Percentiles rank a stretch among this genome's conserved stretches.
Evolutionary conservation across 2,797 vertebrate species (phyloP).

Genomic region (Chiloscyllium punctatum): DNA sequence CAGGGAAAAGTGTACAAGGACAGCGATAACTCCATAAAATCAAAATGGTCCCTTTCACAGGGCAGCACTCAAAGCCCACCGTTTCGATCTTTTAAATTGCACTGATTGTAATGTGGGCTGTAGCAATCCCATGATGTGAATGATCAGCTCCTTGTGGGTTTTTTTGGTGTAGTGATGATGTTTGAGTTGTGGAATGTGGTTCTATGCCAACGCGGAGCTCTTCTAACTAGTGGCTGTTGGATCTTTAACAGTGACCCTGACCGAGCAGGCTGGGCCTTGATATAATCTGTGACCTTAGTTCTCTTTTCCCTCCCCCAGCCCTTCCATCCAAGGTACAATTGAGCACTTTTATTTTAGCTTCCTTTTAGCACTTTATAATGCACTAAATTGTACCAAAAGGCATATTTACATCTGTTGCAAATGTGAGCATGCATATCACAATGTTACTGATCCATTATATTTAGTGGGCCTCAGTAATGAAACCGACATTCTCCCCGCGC

Average conservation of each 20-base stretch:
- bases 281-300: neutral
- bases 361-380: neutral
- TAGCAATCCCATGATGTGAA: too few relatives aligned
- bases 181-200: too few relatives aligned
- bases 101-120: neutral
- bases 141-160: too few relatives aligned
- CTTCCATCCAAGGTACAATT: neutral
- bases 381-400: neutral
- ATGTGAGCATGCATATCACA: neutral
- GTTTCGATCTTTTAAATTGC: neutral
- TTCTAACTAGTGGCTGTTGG: neutral
- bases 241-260: neutral
- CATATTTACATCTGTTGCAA: neutral
- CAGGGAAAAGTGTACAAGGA: neutral
- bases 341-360: neutral
- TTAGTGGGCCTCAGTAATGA: neutral
- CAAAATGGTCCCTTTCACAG: too few relatives aligned
- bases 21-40: too few relatives aligned
- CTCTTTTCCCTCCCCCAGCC: neutral
- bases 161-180: too few relatives aligned
- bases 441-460: neutral
- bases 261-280: neutral
- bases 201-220: neutral
- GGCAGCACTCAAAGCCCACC: too few relatives aligned
- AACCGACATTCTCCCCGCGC: neutral